Percentiles rank a stretch among this genome's conserved stretches.
Conservation (phyloP, 2,797 vertebrate genomes). For the Meda fulgida region DNA sequence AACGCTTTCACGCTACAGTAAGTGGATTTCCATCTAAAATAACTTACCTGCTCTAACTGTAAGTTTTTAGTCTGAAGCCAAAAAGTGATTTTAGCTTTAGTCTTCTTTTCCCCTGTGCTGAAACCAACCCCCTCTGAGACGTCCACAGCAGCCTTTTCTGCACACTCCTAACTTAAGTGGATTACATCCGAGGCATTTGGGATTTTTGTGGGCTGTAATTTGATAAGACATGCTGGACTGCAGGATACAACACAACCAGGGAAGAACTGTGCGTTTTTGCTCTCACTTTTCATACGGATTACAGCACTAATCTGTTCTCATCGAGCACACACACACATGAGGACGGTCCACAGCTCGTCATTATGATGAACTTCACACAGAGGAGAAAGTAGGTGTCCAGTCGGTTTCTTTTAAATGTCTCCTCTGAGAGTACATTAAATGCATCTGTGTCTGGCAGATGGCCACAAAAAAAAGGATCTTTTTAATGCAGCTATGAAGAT, state of each 20-base stretch:
- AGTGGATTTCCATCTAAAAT: not conserved
- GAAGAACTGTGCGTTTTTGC: slow-evolving; percentile 61
- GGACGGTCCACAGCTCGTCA: slow-evolving; percentile 67
- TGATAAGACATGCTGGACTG: slow-evolving; percentile 61
- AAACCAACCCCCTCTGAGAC: slow-evolving; percentile 61
- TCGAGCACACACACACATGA: slow-evolving; percentile 65
- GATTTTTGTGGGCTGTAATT: slow-evolving; percentile 54
- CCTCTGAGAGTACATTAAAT: not conserved
- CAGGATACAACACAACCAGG: slow-evolving; percentile 71
- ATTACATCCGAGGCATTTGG: slow-evolving; percentile 70
- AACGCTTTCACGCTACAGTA: not conserved
- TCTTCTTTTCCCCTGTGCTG: slow-evolving; percentile 48
- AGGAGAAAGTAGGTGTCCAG: slow-evolving; percentile 75
- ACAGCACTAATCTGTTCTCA: slow-evolving; percentile 73
- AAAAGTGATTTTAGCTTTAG: slow-evolving; percentile 56
- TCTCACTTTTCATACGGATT: slow-evolving; percentile 72
- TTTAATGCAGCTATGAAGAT: not conserved
- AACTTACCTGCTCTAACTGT: slow-evolving; percentile 41
- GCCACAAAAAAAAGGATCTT: not conserved
- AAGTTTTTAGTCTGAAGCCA: slow-evolving; percentile 44
- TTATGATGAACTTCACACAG: slow-evolving; percentile 73
- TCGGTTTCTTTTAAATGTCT: not conserved
- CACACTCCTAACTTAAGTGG: slow-evolving; percentile 71
- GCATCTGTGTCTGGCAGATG: not conserved
- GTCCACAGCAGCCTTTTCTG: slow-evolving; percentile 40